Evolutionary conservation across 1,140 invertebrate genomes (phyloP), one percentile per base, ranked within the genome.

Genomic region (Drosophila sturtevanti): DNA sequence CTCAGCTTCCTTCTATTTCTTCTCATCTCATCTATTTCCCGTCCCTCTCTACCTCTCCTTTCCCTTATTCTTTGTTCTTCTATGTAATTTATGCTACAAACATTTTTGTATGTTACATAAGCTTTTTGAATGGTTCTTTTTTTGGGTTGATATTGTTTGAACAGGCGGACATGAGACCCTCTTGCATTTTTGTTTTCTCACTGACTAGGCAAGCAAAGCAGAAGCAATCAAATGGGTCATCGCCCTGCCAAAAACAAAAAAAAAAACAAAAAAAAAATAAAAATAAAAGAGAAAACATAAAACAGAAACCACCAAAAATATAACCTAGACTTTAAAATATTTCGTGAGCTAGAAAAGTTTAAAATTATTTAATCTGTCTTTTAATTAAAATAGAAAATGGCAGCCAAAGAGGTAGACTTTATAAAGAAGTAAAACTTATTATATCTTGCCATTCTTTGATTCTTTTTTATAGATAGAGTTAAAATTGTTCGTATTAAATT

Each of bases 81-180:
- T 70, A 82, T 81, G 68, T 86, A 89, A 86, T 86, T 86, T 89
- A 86, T 78, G 78, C 76, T 79, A 63, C 84, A 86, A 86, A 86
- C 78, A 89, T 87, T 66, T 70, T 87, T 67, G 62, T 69, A 62
- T 69, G 72, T 77, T 77, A 77, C 68, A 65, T 77, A 80, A 81
- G 73, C 78, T 48, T 66, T 66, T 51, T 65, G 24, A 55, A 16
- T 35, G 56, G 58, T 35, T 24, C 16, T 7, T 21, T 14, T 38
- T 54, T 54, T 56, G 27, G 14, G 22, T 9, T 56, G 9, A 31
- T 55, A 24, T 27, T 14, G 54, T 16, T 16, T 16, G 54, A 11
- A 27, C n/a, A 16, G 27, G 21, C 22, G 22, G 1, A 7, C 6
- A 21, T 18, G 10, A 48, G 18, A 48, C 16, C 59, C n/a, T 38